Conservation (phyloP, 2,113 vertebrate genomes). For the Neodontobutis hainanensis region DNA sequence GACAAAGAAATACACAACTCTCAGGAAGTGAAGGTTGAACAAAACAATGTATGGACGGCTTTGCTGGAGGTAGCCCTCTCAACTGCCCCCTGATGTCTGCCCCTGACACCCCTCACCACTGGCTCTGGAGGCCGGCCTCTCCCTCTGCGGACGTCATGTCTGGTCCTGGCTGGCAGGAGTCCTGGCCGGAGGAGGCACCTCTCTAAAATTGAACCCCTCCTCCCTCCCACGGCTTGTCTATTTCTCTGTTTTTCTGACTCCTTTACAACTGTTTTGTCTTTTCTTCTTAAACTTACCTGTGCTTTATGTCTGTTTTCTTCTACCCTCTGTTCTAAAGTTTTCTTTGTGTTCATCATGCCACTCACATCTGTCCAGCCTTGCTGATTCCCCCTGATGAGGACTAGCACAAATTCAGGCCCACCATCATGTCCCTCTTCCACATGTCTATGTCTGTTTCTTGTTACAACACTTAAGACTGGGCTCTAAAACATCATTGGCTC, state of each 20-base stretch:
- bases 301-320: slow-evolving; percentile 18
- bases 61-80: slow-evolving; percentile 63
- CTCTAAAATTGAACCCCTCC: slow-evolving; percentile 77
- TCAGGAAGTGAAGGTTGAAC: slow-evolving; percentile 52
- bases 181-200: slow-evolving; percentile 83
- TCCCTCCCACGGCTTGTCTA: slow-evolving; percentile 64
- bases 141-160: slow-evolving; percentile 93
- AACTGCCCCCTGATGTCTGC: slow-evolving; percentile 63
- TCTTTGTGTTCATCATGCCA: slow-evolving; percentile 31
- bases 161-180: slow-evolving; percentile 92
- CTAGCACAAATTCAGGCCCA: not conserved
- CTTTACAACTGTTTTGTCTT: not conserved
- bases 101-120: slow-evolving; percentile 67
- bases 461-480: slow-evolving; percentile 78
- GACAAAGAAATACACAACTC: slow-evolving; percentile 47
- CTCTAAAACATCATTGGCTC: slow-evolving; percentile 64
- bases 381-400: slow-evolving; percentile 1
- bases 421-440: not conserved
- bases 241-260: not conserved
- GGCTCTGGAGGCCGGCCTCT: slow-evolving; percentile 81
- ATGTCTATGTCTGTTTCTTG: slow-evolving; percentile 82
- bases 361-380: slow-evolving; percentile 19
- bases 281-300: not conserved
- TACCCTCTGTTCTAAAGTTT: slow-evolving; percentile 9
- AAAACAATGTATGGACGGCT: slow-evolving; percentile 52